These are phyloP conservation scores for Cantharis rustica DNA, from an alignment of 2,888 invertebrate species.

Conservation along the genomic window DNA sequence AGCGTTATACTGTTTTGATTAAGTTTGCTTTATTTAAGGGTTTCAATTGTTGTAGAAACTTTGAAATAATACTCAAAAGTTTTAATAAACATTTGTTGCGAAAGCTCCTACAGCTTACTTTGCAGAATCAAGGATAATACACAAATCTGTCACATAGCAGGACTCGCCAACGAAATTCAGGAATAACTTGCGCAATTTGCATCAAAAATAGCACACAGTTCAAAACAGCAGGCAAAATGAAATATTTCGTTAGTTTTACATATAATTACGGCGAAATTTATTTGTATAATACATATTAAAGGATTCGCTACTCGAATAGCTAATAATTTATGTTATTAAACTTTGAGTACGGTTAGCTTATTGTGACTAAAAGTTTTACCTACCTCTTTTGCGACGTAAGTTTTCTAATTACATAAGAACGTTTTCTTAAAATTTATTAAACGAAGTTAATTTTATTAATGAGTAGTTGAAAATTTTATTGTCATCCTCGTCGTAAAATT, in stretches of 20 bases:
- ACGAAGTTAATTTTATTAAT: slow-evolving; percentile 7
- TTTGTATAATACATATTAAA: not conserved
- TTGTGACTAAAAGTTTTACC: not conserved
- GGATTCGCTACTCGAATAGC: not conserved
- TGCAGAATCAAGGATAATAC: not conserved
- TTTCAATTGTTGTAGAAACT: not conserved
- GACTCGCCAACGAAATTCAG: not conserved
- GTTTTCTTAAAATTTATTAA: not conserved
- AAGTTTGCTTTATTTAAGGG: slow-evolving; percentile 3
- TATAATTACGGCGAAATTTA: not conserved
- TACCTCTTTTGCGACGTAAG: not conserved
- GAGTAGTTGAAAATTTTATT: slow-evolving; percentile 8
- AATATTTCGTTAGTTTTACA: not conserved
- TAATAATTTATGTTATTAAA: not conserved
- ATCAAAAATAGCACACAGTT: not conserved
- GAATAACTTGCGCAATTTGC: not conserved
- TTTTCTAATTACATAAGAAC: not conserved
- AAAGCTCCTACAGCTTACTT: not conserved
- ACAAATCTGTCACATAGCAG: not conserved
- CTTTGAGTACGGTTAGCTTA: not conserved
- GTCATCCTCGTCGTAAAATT: slow-evolving; percentile 7
- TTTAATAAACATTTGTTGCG: not conserved
- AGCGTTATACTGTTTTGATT: slow-evolving; percentile 15
- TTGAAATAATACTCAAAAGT: not conserved
- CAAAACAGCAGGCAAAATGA: not conserved